Evolutionary conservation across 2,797 vertebrate genomes (phyloP), one percentile per base, ranked within the genome.

Genomic region (Apogon hyalosoma): DNA sequence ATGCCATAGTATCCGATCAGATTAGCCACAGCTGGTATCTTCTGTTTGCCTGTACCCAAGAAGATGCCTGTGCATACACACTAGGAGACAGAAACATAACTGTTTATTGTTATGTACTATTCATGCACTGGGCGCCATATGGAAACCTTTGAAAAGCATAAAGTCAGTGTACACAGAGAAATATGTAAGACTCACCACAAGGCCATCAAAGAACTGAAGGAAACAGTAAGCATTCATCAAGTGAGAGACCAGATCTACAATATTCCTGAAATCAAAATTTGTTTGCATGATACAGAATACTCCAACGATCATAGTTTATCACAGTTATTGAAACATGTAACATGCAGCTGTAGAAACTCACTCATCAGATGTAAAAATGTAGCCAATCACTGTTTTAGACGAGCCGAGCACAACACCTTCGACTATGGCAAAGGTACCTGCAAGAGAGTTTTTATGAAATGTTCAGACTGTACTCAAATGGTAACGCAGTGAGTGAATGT

Each of bases 11-110:
- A 98, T 0, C 95, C 95, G 0, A 98, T 8, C 0, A 96, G 87
- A 7, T 98, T 98, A 57, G 95, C 91, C 1, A 97, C 82, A 11
- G 96, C 97, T 0, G 97, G 96, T 13, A 96, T 87, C 88, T 95
- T 98, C 94, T 98, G 97, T 73, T 94, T 95, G 4, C 97, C 97
- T 0, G 94, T 92, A 10, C 97, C 96, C 60, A 96, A 83, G 77
- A 98, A 90, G 69, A 98, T 91, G 0, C 97, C 97, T 0, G 92
- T 93, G 1, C 94, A 92, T 0, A 96, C 95, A 3, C 93, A 93
- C 97, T 98, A 81, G 11, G 11, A 55, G 40, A 36, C 8, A 14
- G 4, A 59, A 2, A 63, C 11, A 61, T 15, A 63, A 0, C 53
- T 41, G 24, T 28, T 28, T 28, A 55, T 55, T 40, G 59, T 36